Evolutionary conservation across 1,140 invertebrate genomes (phyloP).

Genomic region (Sitodiplosis mosellana): DNA sequence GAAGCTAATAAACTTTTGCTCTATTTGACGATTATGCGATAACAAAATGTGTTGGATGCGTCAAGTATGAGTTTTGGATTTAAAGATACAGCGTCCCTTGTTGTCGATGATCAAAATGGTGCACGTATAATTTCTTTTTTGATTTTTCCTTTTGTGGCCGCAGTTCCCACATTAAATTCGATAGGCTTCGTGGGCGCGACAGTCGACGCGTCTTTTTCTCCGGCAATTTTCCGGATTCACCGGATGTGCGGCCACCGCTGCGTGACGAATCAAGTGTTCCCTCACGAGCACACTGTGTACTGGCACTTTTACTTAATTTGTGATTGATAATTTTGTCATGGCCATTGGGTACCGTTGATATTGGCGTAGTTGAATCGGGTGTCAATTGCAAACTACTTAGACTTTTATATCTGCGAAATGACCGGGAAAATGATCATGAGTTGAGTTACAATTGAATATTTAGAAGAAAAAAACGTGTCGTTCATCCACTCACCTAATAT

Average conservation of each 20-base stretch:
- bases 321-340: constrained; percentile 5
- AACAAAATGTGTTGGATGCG: too few relatives aligned
- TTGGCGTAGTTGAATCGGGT: constrained; percentile 19
- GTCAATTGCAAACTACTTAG: constrained; percentile 23
- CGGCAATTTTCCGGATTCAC: constrained; percentile 63
- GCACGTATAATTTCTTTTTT: constrained; percentile 31
- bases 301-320: constrained; percentile 6
- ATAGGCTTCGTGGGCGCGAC: constrained; percentile 61
- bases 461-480: background rate
- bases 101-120: constrained; percentile 24
- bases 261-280: constrained; percentile 76
- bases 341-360: constrained; percentile 21
- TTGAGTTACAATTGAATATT: background rate
- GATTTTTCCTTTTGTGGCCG: constrained; percentile 36
- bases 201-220: constrained; percentile 60
- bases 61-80: too few relatives aligned
- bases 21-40: too few relatives aligned
- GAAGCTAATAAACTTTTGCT: too few relatives aligned
- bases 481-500: constrained; percentile 16
- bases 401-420: constrained; percentile 19
- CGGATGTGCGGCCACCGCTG: constrained; percentile 66
- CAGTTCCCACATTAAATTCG: constrained; percentile 70
- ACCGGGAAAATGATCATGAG: background rate
- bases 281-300: constrained; percentile 21
- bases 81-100: constrained; percentile 26